Conservation (phyloP, 2,888 invertebrate genomes). For the Euplagia quadripunctaria region DNA sequence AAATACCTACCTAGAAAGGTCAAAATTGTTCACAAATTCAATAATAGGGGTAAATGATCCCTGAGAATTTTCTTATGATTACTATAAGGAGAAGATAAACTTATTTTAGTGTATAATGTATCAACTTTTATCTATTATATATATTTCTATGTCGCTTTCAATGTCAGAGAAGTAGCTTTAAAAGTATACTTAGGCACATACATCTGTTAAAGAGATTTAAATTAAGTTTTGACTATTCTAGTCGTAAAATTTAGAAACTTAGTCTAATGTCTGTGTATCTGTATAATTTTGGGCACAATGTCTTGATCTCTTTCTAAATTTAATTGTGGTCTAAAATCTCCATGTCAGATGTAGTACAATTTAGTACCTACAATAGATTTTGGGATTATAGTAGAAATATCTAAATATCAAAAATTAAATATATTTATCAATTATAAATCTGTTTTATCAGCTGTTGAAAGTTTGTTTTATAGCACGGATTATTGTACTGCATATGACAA, state of each 20-base stretch:
- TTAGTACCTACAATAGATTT: conserved; percentile 4
- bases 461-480: conserved; percentile 2
- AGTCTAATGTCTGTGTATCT: conserved; percentile 47
- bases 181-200: conserved; percentile 54
- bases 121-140: conserved; percentile 74
- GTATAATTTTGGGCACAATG: conserved; percentile 52
- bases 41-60: conserved; percentile 55
- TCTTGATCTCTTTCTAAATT: conserved; percentile 46
- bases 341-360: conserved; percentile 43
- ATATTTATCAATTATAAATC: neutral
- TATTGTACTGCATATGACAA: conserved; percentile 46
- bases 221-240: conserved; percentile 58
- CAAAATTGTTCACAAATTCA: conserved; percentile 48
- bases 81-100: conserved; percentile 78
- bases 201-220: conserved; percentile 48
- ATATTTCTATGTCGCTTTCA: conserved; percentile 84
- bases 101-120: conserved; percentile 80
- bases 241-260: conserved; percentile 58
- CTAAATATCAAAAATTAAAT: conserved; percentile 2
- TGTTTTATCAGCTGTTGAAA: conserved; percentile 14
- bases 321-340: conserved; percentile 26
- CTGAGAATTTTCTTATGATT: conserved; percentile 85
- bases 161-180: conserved; percentile 72
- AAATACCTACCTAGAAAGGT: neutral
- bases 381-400: conserved; percentile 15